phyloP scores from a whole-genome alignment of 2,888 invertebrate species.

The Keiferia lycopersicella region DNA sequence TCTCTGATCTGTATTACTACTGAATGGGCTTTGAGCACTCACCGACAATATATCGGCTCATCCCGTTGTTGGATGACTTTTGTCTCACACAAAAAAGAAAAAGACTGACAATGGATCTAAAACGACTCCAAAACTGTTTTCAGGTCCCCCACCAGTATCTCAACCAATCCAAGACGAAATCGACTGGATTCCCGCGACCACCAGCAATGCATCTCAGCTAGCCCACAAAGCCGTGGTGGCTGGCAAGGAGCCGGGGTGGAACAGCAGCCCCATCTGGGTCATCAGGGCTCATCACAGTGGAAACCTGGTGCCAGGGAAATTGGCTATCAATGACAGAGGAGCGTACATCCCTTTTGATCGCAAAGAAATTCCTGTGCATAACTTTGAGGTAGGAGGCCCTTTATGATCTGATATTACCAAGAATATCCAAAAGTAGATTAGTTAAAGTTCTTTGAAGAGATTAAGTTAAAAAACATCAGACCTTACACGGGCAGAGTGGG shows the following conservation, averaged over 20 bases:
- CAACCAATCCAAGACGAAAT: slow-evolving; percentile 40
- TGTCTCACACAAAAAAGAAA: not conserved
- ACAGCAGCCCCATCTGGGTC: slow-evolving; percentile 69
- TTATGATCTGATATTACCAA: too few species aligned
- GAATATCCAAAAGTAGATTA: too few species aligned
- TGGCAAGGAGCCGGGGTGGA: slow-evolving; percentile 68
- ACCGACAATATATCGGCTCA: too few species aligned
- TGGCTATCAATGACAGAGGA: slow-evolving; percentile 61
- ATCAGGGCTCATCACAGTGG: slow-evolving; percentile 69
- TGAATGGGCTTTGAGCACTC: too few species aligned
- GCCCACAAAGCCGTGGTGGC: slow-evolving; percentile 59
- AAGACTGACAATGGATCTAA: not conserved
- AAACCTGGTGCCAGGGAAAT: slow-evolving; percentile 68
- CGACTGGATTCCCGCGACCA: slow-evolving; percentile 63
- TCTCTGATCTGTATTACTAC: too few species aligned
- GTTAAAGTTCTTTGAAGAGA: too few species aligned
- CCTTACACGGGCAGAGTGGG: too few species aligned
- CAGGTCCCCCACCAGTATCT: slow-evolving; percentile 22
- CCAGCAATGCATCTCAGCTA: slow-evolving; percentile 48
- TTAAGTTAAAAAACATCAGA: too few species aligned
- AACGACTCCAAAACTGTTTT: slow-evolving; percentile 27
- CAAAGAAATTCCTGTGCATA: slow-evolving; percentile 67
- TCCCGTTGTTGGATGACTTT: not conserved
- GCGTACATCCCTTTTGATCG: slow-evolving; percentile 66
- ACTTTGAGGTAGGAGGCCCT: slow-evolving; percentile 61